These are phyloP conservation scores for Melanophora roralis DNA, from an alignment of 2,888 invertebrate genomes.

Conservation along the genomic window DNA sequence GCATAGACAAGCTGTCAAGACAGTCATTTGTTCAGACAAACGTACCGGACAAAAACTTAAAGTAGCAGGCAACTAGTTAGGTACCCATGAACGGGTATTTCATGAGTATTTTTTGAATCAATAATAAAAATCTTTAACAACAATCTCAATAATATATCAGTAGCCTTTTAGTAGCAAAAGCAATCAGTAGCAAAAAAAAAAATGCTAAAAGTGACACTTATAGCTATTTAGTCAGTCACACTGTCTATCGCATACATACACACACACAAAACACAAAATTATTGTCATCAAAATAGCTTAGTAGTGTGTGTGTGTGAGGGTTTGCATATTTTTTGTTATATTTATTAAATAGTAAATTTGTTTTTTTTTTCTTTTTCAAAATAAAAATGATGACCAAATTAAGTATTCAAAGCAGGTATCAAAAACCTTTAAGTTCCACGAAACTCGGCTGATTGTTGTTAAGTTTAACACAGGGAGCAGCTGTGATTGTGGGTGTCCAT, in stretches of 20 bases:
- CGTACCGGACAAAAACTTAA: neutral
- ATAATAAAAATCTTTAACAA: constrained; percentile 53
- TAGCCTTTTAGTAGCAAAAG: neutral
- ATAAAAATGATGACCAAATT: constrained; percentile 57
- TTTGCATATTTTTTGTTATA: constrained; percentile 18
- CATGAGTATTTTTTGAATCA: constrained; percentile 46
- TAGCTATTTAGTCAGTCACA: constrained; percentile 30
- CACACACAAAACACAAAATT: neutral
- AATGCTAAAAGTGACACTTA: constrained; percentile 40
- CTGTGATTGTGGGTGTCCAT: neutral
- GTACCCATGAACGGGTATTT: constrained; percentile 29
- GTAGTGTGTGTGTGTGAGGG: constrained; percentile 8
- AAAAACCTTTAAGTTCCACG: constrained; percentile 62
- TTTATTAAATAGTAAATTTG: constrained; percentile 42
- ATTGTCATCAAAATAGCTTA: constrained; percentile 3
- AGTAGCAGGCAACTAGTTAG: constrained; percentile 18
- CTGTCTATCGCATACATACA: constrained; percentile 4
- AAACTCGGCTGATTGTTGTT: constrained; percentile 47
- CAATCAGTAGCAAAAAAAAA: constrained; percentile 14
- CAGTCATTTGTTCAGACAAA: constrained; percentile 36
- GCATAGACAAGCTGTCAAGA: constrained; percentile 45
- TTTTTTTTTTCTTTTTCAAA: neutral
- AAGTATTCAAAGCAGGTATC: constrained; percentile 61
- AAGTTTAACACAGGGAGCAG: constrained; percentile 23
- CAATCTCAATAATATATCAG: neutral